Evolutionary conservation across 2,797 vertebrate genomes (phyloP), one percentile per base, ranked within the genome.

Genomic region (Gobionotothen gibberifrons): DNA sequence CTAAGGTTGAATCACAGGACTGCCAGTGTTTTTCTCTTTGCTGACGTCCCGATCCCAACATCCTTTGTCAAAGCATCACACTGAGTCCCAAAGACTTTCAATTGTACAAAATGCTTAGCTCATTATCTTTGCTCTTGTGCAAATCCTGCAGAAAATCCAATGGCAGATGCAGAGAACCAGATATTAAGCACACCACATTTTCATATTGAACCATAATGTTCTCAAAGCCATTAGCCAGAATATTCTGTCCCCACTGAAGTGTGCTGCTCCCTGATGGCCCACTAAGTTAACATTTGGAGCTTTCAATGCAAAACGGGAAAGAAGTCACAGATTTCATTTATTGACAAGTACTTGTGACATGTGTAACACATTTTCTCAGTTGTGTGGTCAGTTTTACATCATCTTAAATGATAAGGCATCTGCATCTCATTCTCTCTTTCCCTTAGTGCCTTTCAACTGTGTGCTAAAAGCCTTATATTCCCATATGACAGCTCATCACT

Each of bases 41-140:
- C 44, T 52, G 26, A 14, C 14, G 11, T 57, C 32, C 44, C 42
- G 52, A 2, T 71, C 47, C 10, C 49, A 14, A 57, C 54, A 39
- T 57, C 40, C 43, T 69, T 65, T 55, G 40, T 44, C 21, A 16
- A 55, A 74, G 42, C 48, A 22, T 61, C 55, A 21, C 56, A 66
- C 1, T 0, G 1, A 48, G 19, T 72, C 56, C 14, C 46, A 53
- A 22, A 17, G 6, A 49, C 43, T 15, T 47, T 60, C 17, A 59
- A 19, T 9, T 12, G 43, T 36, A 13, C 2, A 62, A 64, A 32
- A 74, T 32, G 22, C 3, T 49, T 43, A 4, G 5, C 49, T 43
- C 44, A 13, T 26, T 26, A 26, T 12, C 21, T 44, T 46, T 39
- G 10, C 8, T 68, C 17, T 64, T 1, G 7, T 11, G 26, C 47